Percentiles rank a stretch among this genome's conserved stretches.
Evolutionary conservation across 2,888 invertebrate genomes (phyloP).

Genomic region (Ligdia adustata): DNA sequence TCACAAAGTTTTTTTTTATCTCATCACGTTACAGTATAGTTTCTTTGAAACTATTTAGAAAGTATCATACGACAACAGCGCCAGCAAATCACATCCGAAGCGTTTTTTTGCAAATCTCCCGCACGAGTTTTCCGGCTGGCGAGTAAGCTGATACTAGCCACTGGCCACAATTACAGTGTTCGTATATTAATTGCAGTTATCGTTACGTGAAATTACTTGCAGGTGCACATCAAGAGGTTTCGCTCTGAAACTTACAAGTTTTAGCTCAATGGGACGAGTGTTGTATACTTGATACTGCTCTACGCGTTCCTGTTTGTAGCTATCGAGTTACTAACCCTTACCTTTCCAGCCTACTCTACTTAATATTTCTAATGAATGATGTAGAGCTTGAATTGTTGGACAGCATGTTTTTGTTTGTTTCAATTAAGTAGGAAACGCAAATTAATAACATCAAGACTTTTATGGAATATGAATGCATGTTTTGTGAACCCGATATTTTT

Average conservation of each 20-base stretch:
- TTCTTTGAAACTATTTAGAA: constrained; percentile 16
- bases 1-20: too few relatives aligned
- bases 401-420: too few relatives aligned
- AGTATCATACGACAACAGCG: constrained; percentile 2
- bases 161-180: constrained; percentile 32
- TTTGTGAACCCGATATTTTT: too few relatives aligned
- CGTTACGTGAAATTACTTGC: constrained; percentile 44
- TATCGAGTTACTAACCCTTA: constrained; percentile 1
- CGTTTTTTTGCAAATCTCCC: constrained; percentile 18
- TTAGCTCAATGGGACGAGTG: constrained; percentile 27
- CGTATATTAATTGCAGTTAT: constrained; percentile 37
- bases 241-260: constrained; percentile 32
- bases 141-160: background rate
- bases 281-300: background rate
- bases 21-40: too few relatives aligned
- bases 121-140: constrained; percentile 12
- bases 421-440: too few relatives aligned
- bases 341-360: too few relatives aligned
- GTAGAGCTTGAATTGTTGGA: too few relatives aligned
- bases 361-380: too few relatives aligned
- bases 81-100: background rate
- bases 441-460: too few relatives aligned
- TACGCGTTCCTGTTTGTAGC: constrained; percentile 8
- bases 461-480: too few relatives aligned
- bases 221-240: constrained; percentile 24